phyloP scores from a whole-genome alignment of 2,113 vertebrate species.

The Eudyptes chrysolophus region DNA sequence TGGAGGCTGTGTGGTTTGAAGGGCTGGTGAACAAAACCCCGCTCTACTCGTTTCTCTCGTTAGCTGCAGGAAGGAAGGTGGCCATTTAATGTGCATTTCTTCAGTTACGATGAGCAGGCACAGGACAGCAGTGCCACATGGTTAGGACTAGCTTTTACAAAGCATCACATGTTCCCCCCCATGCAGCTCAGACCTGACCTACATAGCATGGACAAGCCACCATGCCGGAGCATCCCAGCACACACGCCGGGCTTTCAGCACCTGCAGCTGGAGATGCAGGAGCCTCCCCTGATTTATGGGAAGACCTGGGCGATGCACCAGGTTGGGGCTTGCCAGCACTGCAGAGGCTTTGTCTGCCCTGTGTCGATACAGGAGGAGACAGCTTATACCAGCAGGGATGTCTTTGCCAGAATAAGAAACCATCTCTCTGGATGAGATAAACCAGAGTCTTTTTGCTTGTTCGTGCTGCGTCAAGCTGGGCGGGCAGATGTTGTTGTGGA shows the following conservation, averaged over 20 bases:
- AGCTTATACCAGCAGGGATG: neutral
- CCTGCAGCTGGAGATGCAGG: neutral
- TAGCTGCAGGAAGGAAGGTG: neutral
- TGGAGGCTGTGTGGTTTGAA: neutral
- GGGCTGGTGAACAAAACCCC: neutral
- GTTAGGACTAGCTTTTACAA: neutral
- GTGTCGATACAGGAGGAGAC: neutral
- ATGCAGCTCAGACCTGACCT: neutral
- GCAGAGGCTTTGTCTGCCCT: neutral
- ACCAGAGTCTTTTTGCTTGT: slow-evolving; percentile 26
- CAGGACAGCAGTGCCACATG: neutral
- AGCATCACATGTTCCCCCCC: neutral
- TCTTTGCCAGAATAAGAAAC: neutral
- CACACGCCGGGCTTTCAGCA: neutral
- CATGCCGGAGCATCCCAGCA: neutral
- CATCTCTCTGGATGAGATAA: neutral
- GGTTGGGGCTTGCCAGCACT: neutral
- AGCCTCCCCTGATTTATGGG: neutral
- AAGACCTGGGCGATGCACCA: neutral
- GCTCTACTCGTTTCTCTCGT: rapidly evolving
- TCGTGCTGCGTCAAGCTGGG: neutral
- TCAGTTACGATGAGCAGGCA: neutral
- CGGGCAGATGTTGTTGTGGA: neutral
- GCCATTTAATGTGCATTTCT: neutral
- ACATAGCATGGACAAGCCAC: neutral